Base-by-base conservation (phyloP, 1,140 invertebrate species). In the Homarus americanus region DNA sequence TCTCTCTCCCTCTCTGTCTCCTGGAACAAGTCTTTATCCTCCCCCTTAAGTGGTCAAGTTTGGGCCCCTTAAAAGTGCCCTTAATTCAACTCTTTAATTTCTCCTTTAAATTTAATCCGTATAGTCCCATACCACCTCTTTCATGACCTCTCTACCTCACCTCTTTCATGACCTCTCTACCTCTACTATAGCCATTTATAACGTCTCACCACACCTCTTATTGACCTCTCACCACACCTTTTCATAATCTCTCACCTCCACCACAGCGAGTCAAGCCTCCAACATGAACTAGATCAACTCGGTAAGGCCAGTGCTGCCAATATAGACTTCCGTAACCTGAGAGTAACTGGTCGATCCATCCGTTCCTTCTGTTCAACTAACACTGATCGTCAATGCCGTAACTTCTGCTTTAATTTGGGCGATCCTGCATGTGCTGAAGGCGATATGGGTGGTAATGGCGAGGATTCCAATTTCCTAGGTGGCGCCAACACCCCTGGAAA, bases 351-450 rank as follows among this genome's bases (percentile, higher is more conserved):
- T 17, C 75, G 80, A 1, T 17, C 79, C 41, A 73, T 91, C 72
- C 82, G 63, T 24, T 78, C 88, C 82, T 91, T 66, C 88, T 91
- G 88, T 72, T 58, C 72, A 12, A 58, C 49, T 34, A 76, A 78
- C 82, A 17, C 34, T 28, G 83, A 76, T 82, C 34, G 88, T 24
- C 88, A 91, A 82, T 91, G 88, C 44, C 79, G 88, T 32, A 73
- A 44, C 32, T 75, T 84, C 44, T 91, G 88, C 72, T 91, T 91
- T 32, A 84, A 91, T 72, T 40, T 91, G 28, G 88, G 88, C 12
- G 88, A 91, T 72, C 78, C 80, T 24, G 69, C 88, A 44, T 91
- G 88, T 36, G 44, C 83, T 49, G 88, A 91, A 12, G 88, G 88
- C 20, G 83, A 91, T 40, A 17, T 91, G 17, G 88, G 80, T 4